Percentiles rank a stretch among this genome's conserved stretches.
These are phyloP conservation scores for Nothocercus nigrocapillus DNA, from an alignment of 2,113 vertebrate species.

Conservation along the genomic window DNA sequence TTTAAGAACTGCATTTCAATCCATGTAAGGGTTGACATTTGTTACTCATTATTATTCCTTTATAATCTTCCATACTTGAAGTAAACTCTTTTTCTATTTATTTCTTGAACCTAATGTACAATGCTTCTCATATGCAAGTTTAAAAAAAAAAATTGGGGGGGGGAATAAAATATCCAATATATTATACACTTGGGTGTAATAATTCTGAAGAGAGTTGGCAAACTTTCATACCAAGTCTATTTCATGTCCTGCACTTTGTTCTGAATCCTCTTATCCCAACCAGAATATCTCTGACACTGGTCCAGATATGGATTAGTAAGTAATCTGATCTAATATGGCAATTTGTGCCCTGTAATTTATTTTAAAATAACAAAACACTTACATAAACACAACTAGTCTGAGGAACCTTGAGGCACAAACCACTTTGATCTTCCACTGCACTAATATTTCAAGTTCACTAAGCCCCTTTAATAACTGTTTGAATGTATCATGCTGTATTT, in stretches of 20 bases:
- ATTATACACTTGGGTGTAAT: neutral
- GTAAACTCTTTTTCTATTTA: neutral
- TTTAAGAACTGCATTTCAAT: neutral
- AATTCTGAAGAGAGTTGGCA: neutral
- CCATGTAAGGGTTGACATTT: neutral
- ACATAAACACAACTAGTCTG: neutral
- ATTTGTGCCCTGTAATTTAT: neutral
- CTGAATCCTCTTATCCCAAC: neutral
- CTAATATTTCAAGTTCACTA: slow-evolving; percentile 33
- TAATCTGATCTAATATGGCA: neutral
- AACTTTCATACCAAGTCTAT: neutral
- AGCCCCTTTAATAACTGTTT: slow-evolving; percentile 6
- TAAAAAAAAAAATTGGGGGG: neutral
- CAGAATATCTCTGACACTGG: neutral
- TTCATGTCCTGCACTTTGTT: neutral
- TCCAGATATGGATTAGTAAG: slow-evolving; percentile 1
- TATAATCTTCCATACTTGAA: no score
- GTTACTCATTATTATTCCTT: neutral
- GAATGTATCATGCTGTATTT: neutral
- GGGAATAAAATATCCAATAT: neutral
- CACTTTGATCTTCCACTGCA: slow-evolving; percentile 46
- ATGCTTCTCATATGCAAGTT: neutral
- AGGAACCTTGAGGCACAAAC: slow-evolving; percentile 20
- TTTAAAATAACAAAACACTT: slow-evolving; percentile 46
- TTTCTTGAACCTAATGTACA: neutral